Percentiles rank a stretch among this genome's conserved stretches.
phyloP scores from a whole-genome alignment of 2,797 vertebrate species.

The Lycodopsis pacificus region DNA sequence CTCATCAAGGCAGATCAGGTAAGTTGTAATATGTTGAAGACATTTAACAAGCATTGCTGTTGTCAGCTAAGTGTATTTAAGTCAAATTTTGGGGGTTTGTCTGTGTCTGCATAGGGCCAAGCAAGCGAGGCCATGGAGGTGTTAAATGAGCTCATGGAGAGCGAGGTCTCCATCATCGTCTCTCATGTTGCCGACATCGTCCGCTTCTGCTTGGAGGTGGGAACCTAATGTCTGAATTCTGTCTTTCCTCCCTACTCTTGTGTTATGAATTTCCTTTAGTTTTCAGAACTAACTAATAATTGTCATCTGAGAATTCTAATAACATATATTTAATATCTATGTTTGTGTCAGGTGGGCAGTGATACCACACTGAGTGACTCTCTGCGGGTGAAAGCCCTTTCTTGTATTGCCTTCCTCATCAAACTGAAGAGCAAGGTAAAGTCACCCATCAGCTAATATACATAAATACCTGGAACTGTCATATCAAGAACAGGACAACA shows the following conservation, averaged over 20 bases:
- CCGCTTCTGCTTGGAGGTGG: slow-evolving; percentile 89
- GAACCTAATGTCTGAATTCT: slow-evolving; percentile 13
- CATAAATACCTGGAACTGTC: slow-evolving; percentile 9
- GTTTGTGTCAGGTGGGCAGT: slow-evolving; percentile 83
- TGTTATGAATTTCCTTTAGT: not conserved
- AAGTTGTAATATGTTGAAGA: not conserved
- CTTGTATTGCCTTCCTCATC: slow-evolving; percentile 88
- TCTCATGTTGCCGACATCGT: slow-evolving; percentile 88
- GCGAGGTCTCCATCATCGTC: slow-evolving; percentile 88
- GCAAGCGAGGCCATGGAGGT: slow-evolving; percentile 92
- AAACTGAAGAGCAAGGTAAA: slow-evolving; percentile 92
- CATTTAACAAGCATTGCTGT: not conserved
- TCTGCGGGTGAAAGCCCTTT: slow-evolving; percentile 89
- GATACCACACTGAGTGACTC: slow-evolving; percentile 83
- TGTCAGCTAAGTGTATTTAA: not conserved
- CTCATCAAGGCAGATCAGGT: slow-evolving; percentile 91
- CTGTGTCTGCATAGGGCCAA: slow-evolving; percentile 79
- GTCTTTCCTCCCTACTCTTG: not conserved
- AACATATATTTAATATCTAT: not conserved
- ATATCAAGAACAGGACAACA: not conserved
- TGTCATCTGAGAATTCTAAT: not conserved
- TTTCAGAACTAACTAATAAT: not conserved
- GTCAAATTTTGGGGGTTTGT: slow-evolving; percentile 5
- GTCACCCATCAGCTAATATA: not conserved
- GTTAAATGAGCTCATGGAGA: slow-evolving; percentile 92